Percentiles rank a stretch among this genome's conserved stretches.
Conservation (phyloP, 1,140 invertebrate species). For the Drosophila repleta region DNA sequence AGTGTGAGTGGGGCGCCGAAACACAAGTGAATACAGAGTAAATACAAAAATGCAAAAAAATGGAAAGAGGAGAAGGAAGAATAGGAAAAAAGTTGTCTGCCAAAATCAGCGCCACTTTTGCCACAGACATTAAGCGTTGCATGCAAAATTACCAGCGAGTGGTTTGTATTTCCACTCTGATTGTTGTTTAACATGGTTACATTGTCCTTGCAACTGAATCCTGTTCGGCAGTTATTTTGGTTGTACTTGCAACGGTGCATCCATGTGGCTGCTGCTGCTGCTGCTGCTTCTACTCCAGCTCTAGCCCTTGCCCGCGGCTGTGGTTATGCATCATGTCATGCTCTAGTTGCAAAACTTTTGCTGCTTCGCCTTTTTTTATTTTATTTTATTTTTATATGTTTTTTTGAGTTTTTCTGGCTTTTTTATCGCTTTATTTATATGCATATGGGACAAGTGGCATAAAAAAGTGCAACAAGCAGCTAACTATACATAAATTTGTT, state of each 20-base stretch:
- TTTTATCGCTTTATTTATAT: constrained; percentile 75
- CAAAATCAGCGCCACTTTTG: constrained; percentile 80
- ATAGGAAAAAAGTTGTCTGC: constrained; percentile 66
- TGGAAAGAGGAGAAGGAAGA: constrained; percentile 3
- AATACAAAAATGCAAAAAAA: constrained; percentile 11
- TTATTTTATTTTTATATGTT: constrained; percentile 4
- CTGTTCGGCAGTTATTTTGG: constrained; percentile 57
- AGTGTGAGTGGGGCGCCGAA: constrained; percentile 20
- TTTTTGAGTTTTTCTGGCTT: constrained; percentile 37
- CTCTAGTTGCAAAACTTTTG: constrained; percentile 75
- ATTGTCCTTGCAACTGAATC: constrained; percentile 76
- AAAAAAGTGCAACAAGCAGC: constrained; percentile 37
- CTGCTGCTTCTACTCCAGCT: neutral
- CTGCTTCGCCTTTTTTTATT: constrained; percentile 26
- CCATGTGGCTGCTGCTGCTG: constrained; percentile 49
- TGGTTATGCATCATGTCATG: constrained; percentile 73
- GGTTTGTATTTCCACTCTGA: constrained; percentile 82
- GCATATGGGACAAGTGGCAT: constrained; percentile 67
- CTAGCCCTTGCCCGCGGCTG: constrained; percentile 11
- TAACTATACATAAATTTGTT: constrained; percentile 59
- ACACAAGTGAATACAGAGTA: constrained; percentile 20
- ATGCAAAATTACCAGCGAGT: constrained; percentile 81
- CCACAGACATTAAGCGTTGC: constrained; percentile 80
- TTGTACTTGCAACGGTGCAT: constrained; percentile 54
- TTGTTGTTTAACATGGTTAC: constrained; percentile 82